Percentiles rank a stretch among this genome's conserved stretches.
Conservation (phyloP, 1,140 invertebrate genomes). For the Arion vulgaris region DNA sequence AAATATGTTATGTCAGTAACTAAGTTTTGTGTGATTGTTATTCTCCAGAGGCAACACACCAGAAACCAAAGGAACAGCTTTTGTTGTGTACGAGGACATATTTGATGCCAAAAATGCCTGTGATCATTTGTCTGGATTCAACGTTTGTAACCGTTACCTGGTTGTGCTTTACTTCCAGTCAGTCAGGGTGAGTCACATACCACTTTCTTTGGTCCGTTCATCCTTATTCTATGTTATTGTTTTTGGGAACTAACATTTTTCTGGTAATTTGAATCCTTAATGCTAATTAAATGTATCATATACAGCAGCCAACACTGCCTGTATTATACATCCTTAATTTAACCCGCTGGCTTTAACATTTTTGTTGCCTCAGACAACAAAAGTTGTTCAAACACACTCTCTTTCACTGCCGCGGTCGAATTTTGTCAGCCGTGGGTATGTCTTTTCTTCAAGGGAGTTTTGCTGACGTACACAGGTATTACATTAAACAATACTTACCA, state of each 20-base stretch:
- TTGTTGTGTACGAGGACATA: constrained; percentile 99
- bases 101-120: constrained; percentile 99
- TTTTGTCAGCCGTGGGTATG: no score
- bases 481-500: no score
- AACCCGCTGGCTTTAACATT: no score
- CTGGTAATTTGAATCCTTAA: neutral
- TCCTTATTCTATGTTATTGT: neutral
- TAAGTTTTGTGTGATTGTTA: neutral
- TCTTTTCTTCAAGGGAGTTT: no score
- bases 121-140: constrained; percentile 98
- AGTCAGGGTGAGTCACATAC: constrained; percentile 70
- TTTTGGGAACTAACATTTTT: neutral
- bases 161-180: constrained; percentile 96
- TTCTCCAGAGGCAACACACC: constrained; percentile 91
- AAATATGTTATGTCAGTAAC: neutral
- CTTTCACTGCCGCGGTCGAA: no score
- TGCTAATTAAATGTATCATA: neutral
- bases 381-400: no score
- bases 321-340: no score
- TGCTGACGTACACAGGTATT: no score
- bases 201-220: neutral
- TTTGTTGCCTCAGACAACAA: no score
- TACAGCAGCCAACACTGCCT: neutral
- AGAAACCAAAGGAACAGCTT: constrained; percentile 97
- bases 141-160: constrained; percentile 98